These are phyloP conservation scores for Leistus spinibarbis DNA, from an alignment of 2,888 invertebrate species.

Conservation along the genomic window DNA sequence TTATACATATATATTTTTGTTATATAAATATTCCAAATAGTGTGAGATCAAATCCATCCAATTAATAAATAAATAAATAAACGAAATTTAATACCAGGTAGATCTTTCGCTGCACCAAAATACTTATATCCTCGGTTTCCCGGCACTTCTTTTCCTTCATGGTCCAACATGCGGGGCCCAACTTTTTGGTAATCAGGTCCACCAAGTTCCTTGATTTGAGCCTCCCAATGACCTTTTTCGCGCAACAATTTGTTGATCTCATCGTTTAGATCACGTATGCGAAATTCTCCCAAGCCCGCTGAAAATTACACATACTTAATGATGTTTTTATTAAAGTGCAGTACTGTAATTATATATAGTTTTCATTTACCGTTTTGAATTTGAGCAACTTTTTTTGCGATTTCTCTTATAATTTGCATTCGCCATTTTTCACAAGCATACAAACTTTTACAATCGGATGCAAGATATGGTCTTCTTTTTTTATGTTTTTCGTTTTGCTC, in stretches of 20 bases:
- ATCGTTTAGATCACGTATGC: slow-evolving; percentile 97
- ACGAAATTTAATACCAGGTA: slow-evolving; percentile 73
- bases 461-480: slow-evolving; percentile 89
- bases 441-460: slow-evolving; percentile 92
- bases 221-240: slow-evolving; percentile 98
- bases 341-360: background rate
- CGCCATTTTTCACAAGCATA: slow-evolving; percentile 96
- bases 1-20: slow-evolving; percentile 2
- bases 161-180: slow-evolving; percentile 92
- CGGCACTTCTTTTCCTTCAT: slow-evolving; percentile 95
- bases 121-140: slow-evolving; percentile 99
- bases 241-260: slow-evolving; percentile 97
- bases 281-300: slow-evolving; percentile 98
- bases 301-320: slow-evolving; percentile 38
- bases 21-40: slow-evolving; percentile 2
- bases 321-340: background rate
- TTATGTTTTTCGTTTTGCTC: slow-evolving; percentile 84
- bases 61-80: background rate
- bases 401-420: slow-evolving; percentile 94
- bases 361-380: slow-evolving; percentile 86
- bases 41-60: slow-evolving; percentile 8
- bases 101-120: slow-evolving; percentile 96
- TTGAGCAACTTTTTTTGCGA: slow-evolving; percentile 97
- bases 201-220: slow-evolving; percentile 91
- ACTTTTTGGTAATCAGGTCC: slow-evolving; percentile 93